Evolutionary conservation across 2,113 vertebrate species (phyloP), one percentile per base, ranked within the genome.

Genomic region (Tichodroma muraria): DNA sequence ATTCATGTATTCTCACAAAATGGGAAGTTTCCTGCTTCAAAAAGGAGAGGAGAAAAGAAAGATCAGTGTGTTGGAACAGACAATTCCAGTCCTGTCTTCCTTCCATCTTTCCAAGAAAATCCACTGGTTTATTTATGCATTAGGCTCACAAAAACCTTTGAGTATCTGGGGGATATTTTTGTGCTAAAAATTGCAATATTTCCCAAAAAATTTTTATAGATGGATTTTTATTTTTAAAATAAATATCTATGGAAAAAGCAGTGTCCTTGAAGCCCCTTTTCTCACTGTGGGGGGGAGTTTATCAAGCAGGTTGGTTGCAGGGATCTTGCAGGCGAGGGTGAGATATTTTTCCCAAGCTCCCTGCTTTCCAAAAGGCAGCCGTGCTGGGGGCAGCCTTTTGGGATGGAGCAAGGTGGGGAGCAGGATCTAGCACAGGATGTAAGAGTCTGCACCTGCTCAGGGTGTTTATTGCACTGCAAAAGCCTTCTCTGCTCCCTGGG

Each of bases 311-410:
- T 37, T 47, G 2, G 12, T 18, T 18, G 20, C 13, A 25, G 64
- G 12, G 53, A 27, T 52, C 45, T 50, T 2, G 0, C 11, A n/a
- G n/a, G n/a, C 0, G 1, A 27, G 13, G n/a, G 12, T 35, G 42
- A 53, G 49, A 10, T 12, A 23, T 13, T 77, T 87, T 57, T 14
- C n/a, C 81, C 56, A 60, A 84, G 40, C 17, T 89, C 38, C 10
- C 31, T 40, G 23, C 44, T 72, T 45, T 45, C 44, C 38, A 64
- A n/a, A 38, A 28, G 9, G 35, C 50, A 35, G 45, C 33, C 0
- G 1, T 47, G 91, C 56, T 50, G 27, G 52, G 53, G 13, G 50
- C 13, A 52, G 44, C 38, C 4, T 45, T 78, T 69, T 25, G 70
- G 79, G 52, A 38, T 37, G 78, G 38, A 60, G n/a, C 13, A 13